These are phyloP conservation scores for Nemapogon koenigi DNA, from an alignment of 2,888 invertebrate genomes.

Conservation along the genomic window DNA sequence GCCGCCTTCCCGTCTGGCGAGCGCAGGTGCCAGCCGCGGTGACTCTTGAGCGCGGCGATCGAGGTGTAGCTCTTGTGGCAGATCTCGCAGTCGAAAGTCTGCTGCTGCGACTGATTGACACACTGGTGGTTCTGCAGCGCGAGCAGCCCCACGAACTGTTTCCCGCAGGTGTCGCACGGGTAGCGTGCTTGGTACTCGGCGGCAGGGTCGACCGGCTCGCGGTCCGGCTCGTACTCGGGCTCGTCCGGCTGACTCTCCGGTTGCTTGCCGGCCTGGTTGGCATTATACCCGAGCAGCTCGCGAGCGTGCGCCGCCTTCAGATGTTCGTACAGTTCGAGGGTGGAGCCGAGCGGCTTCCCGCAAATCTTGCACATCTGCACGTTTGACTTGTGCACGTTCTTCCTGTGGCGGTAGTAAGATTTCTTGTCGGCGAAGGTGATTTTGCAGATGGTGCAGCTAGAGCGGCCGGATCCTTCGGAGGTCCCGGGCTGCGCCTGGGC, in stretches of 20 bases:
- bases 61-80: constrained; percentile 72
- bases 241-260: constrained; percentile 31
- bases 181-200: constrained; percentile 58
- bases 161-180: constrained; percentile 61
- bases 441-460: constrained; percentile 68
- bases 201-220: constrained; percentile 39
- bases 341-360: constrained; percentile 67
- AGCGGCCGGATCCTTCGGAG: constrained; percentile 32
- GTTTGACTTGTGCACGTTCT: constrained; percentile 57
- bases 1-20: constrained; percentile 62
- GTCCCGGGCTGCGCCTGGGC: constrained; percentile 23
- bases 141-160: constrained; percentile 57
- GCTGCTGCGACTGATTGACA: constrained; percentile 44
- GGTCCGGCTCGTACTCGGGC: constrained; percentile 42
- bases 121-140: constrained; percentile 63
- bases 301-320: constrained; percentile 65
- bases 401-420: constrained; percentile 66
- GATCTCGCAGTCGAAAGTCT: constrained; percentile 67
- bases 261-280: constrained; percentile 45
- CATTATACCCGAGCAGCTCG: constrained; percentile 54
- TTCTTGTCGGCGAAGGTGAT: constrained; percentile 67
- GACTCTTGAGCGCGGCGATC: constrained; percentile 70
- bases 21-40: constrained; percentile 71
- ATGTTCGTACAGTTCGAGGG: constrained; percentile 69
- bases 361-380: constrained; percentile 69